phyloP scores from a whole-genome alignment of 1,140 invertebrate species.

The Drosophila pseudoobscura region DNA sequence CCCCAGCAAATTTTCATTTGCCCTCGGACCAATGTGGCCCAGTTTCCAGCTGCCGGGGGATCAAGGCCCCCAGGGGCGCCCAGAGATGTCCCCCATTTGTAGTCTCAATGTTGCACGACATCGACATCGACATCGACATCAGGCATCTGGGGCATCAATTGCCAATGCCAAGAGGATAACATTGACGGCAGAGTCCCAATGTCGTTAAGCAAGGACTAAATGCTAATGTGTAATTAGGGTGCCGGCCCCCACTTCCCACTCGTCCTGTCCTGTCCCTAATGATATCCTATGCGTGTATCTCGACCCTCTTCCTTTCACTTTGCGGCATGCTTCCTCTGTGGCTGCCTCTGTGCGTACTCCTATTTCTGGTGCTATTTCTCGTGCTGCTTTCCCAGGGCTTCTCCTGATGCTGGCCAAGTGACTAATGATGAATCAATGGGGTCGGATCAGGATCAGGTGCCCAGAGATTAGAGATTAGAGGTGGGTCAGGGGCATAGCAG shows the following conservation, averaged over 20 bases:
- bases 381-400: neutral
- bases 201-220: constrained; percentile 7
- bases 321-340: neutral
- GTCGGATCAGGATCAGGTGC: neutral
- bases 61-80: constrained; percentile 9
- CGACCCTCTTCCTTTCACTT: too few species aligned
- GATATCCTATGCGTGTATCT: constrained; percentile 16
- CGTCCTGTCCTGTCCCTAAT: constrained; percentile 19
- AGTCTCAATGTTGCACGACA: constrained; percentile 18
- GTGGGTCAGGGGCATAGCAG: neutral
- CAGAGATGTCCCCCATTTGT: constrained; percentile 21
- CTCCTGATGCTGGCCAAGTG: constrained; percentile 9
- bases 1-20: too few species aligned
- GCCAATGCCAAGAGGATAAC: neutral
- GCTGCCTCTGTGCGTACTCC: neutral
- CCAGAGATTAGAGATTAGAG: neutral
- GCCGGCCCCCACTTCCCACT: constrained; percentile 8
- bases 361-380: neutral
- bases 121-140: neutral
- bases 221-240: constrained; percentile 39
- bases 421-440: constrained; percentile 34
- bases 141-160: neutral
- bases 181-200: constrained; percentile 7
- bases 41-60: neutral
- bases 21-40: too few species aligned